These are phyloP conservation scores for Alligator sinensis DNA, from an alignment of 2,113 vertebrate genomes.

Conservation along the genomic window DNA sequence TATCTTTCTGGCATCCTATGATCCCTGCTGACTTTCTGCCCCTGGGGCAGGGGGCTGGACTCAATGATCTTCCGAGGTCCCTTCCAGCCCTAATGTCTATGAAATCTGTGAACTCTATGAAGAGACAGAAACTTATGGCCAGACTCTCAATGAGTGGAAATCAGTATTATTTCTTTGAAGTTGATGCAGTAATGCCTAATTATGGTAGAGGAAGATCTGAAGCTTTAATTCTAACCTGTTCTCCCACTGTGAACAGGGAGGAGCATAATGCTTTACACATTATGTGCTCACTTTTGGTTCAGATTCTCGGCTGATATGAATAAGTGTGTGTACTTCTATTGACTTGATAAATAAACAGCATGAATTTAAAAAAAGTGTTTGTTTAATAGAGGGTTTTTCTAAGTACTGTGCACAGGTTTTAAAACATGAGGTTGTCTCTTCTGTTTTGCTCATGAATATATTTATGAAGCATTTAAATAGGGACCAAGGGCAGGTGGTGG, in stretches of 20 bases:
- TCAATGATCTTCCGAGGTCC: no score
- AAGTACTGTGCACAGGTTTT: neutral
- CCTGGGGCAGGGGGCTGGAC: no score
- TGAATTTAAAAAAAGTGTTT: neutral
- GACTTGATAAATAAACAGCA: neutral
- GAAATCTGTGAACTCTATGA: no score
- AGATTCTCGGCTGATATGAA: neutral
- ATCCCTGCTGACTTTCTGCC: no score
- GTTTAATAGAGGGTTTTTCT: neutral
- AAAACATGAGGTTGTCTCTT: neutral
- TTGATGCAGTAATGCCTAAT: neutral
- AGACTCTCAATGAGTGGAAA: neutral
- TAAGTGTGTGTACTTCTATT: neutral
- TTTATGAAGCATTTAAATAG: neutral
- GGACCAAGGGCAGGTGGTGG: neutral
- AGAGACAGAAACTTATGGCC: neutral
- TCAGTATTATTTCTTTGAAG: neutral
- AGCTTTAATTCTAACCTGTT: neutral
- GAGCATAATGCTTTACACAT: no score
- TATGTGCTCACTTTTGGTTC: neutral
- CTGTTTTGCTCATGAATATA: neutral
- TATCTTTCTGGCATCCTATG: no score
- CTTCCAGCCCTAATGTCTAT: no score
- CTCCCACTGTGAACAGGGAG: no score
- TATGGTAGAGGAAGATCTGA: neutral